Base-by-base conservation (phyloP, 2,888 invertebrate species). In the Peribatodes rhomboidaria region DNA sequence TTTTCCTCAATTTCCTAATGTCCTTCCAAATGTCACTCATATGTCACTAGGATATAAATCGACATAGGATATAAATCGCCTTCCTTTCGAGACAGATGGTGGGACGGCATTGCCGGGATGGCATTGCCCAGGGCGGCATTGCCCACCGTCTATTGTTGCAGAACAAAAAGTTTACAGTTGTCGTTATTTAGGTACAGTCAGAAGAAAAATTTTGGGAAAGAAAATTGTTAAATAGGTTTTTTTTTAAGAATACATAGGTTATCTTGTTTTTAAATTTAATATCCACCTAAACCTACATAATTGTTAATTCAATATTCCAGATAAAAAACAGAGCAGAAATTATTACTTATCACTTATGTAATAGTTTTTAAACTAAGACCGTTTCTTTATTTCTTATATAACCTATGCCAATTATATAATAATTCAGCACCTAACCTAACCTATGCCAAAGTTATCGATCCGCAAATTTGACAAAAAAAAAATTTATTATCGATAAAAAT, bases 31-130 rank as follows among this genome's bases (percentile, higher is more conserved):
- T 35, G 56, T 56, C 61, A 56, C 14, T 56, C 50, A 56, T 50
- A 50, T 52, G 57, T 57, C 62, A 35, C 11, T 42, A 2, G 35
- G 62, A 52, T 57, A 56, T 56, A 62, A 57, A 62, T 62, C 18
- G 62, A 62, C 50, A 37, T 35, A 22, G 35, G 47, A 56, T 41
- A 42, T 42, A 53, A 53, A 54, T 42, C 42, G 54, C 31, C 39
- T 27, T 61, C 49, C 33, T 22, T 31, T 31, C 31, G 55, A 33
- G 54, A 55, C 41, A 35, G 47, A 49, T 42, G 37, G 41, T 4
- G 16, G 44, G 33, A 27, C 46, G 33, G 35, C 50, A 35, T 50
- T 13, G 50, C 35, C 49, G 7, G 35, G 44, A 20, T 20, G 33
- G 35, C 50, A 35, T 50, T 18, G 50, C 35, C 49, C 18, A 18